Base-by-base conservation (phyloP, 2,797 vertebrate species). In the Coregonus suidteri region DNA sequence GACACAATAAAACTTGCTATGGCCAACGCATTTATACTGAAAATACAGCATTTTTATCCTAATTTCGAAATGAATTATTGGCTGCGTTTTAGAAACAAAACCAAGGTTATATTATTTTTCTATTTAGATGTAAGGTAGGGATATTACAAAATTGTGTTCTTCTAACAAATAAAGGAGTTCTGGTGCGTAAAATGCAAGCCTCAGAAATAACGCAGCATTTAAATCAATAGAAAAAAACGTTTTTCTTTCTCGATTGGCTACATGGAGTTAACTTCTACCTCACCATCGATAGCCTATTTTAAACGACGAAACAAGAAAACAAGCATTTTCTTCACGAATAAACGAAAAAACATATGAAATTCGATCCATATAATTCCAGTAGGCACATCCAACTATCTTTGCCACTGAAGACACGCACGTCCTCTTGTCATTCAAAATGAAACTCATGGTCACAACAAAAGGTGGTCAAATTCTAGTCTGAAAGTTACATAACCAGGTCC, bases 401-500 rank as follows among this genome's bases (percentile, higher is more conserved):
- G 78, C 66, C 77, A 76, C 37, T 75, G 64, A 59, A 2, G 75
- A 75, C 78, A 66, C 81, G 82, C 81, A 11, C 35, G 81, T 91
- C 87, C 82, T 87, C 85, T 76, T 85, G 9, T 47, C 41, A 71
- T 79, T 30, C 68, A 84, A 85, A 73, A 62, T 35, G 77, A 73
- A 74, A 72, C 7, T 4, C 3, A 62, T 69, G 30, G 30, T 76
- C 51, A 13, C 5, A 68, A 31, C 41, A 47, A 73, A 75, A 73
- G 5, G 54, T 0, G 72, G 52, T 37, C 67, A 47, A 5, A 35
- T 75, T 70, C 70, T 74, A 76, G 9, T 86, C 75, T 80, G 68
- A 25, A 71, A 83, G 66, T 77, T 82, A 85, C 70, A 80, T 80
- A 86, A 87, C 80, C 68, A 81, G 74, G 54, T 90, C 90, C 89